A percentile compares a stretch with the other conserved stretches of the same genome.
Evolutionary conservation across 2,797 vertebrate genomes (phyloP).

Genomic region (Diglossa cyanea): DNA sequence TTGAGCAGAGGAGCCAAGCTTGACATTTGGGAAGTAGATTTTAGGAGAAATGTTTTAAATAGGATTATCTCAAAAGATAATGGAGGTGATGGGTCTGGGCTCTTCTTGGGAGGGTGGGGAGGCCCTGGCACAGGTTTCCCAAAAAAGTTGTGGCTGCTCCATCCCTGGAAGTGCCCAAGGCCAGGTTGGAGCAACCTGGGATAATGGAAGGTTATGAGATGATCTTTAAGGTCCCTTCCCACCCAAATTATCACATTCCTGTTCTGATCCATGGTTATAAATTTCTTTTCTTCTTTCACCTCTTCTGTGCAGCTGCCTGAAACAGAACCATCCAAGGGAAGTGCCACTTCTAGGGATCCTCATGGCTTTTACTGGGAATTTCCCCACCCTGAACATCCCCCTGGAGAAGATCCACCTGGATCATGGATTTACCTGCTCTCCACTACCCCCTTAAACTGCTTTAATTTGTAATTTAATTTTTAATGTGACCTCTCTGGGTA

Average conservation of each 20-base stretch:
- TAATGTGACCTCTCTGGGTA: neutral
- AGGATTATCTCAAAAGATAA: neutral
- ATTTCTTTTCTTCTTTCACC: neutral
- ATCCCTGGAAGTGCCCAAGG: neutral
- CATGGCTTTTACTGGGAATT: neutral
- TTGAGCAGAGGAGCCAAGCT: neutral
- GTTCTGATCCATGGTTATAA: accelerated
- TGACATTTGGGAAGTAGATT: neutral
- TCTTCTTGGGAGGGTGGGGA: neutral
- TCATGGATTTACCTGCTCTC: neutral
- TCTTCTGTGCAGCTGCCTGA: neutral
- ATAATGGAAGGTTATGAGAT: neutral
- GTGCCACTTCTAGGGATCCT: neutral
- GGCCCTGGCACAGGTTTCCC: neutral
- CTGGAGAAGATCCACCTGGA: neutral
- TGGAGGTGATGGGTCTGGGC: neutral
- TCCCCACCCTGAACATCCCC: neutral
- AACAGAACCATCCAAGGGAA: neutral
- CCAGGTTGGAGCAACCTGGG: accelerated
- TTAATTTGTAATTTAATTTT: neutral
- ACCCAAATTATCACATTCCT: neutral
- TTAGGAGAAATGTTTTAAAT: neutral
- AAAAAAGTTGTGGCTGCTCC: neutral
- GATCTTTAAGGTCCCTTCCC: neutral
- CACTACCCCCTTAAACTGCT: neutral